Conservation (phyloP, 2,113 vertebrate genomes). For the zebrafish (Danio rerio) region GRCz12tu NC_133200.1:10443501-10444000, state of each 20-base stretch:
- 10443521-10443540: neutral
- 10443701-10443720: conserved; percentile 20
- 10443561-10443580: conserved; percentile 34
- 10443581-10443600: conserved; percentile 33
- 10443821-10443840: neutral
- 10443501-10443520: conserved; percentile 33
- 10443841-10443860: neutral
- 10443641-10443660: conserved; percentile 11
- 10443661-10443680: conserved; percentile 2
- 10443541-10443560: neutral
- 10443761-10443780: conserved; percentile 1
- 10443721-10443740: neutral
- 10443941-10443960: neutral
- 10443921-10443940: neutral
- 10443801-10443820: neutral
- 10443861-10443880: conserved; percentile 14
- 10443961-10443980: neutral
- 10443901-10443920: neutral
- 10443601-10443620: conserved; percentile 31
- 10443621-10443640: conserved; percentile 24
- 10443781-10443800: conserved; percentile 10
- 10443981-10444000: too few species aligned
- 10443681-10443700: neutral
- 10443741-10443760: neutral
- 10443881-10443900: neutral